phyloP scores from a whole-genome alignment of 2,113 vertebrate species.

The Aramus guarauna region DNA sequence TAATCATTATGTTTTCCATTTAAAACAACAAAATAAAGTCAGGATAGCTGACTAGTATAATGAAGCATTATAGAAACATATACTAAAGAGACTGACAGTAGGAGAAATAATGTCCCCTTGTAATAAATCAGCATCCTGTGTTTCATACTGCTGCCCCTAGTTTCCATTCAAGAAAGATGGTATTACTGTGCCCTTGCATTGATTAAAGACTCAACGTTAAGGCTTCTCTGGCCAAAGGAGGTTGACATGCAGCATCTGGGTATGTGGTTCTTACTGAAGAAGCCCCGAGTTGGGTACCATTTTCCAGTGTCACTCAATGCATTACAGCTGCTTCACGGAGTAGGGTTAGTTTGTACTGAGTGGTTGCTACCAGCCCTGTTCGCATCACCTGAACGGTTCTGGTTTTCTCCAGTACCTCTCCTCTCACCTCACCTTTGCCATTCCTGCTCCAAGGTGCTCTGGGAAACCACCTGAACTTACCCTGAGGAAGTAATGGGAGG shows the following conservation, averaged over 20 bases:
- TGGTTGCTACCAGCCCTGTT: neutral
- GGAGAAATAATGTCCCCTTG: neutral
- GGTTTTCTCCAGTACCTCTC: neutral
- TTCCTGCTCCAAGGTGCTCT: neutral
- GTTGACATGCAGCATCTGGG: neutral
- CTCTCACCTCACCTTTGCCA: neutral
- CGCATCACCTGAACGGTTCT: accelerated
- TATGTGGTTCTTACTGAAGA: neutral
- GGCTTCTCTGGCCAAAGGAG: neutral
- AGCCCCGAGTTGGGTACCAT: neutral
- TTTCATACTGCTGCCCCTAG: neutral
- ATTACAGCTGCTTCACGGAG: neutral
- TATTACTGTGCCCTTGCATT: neutral
- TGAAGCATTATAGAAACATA: neutral
- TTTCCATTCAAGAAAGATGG: neutral
- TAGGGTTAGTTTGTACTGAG: neutral
- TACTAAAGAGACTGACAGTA: neutral
- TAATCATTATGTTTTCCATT: neutral
- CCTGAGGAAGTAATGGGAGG: neutral
- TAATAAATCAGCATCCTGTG: neutral
- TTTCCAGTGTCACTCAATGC: neutral
- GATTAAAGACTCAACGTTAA: neutral
- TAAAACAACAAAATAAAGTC: neutral
- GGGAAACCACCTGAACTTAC: neutral
- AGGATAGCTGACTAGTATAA: neutral